Evolutionary conservation across 2,888 invertebrate species (phyloP).

Genomic region (Heteromurus nitidus): DNA sequence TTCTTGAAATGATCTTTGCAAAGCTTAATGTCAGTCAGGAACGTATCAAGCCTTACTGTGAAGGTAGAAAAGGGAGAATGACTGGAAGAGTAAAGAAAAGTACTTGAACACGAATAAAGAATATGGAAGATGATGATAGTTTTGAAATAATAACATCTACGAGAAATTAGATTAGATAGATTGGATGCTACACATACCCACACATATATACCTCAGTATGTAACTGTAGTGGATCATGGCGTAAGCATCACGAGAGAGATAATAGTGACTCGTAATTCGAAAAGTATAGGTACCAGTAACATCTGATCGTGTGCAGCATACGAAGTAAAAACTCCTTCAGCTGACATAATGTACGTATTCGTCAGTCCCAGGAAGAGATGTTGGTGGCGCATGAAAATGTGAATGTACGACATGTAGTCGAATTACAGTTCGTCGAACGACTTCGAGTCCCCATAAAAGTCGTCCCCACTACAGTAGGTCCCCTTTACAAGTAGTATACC

Average conservation of each 20-base stretch:
- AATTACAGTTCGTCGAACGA: no score
- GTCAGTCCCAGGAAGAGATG: conserved; percentile 14
- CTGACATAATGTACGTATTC: neutral
- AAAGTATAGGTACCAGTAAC: neutral
- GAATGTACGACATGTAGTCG: no score
- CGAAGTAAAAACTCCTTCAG: neutral
- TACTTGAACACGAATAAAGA: conserved; percentile 18
- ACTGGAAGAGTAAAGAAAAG: conserved; percentile 11
- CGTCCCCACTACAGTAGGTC: no score
- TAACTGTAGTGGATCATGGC: neutral
- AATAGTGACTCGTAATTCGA: neutral
- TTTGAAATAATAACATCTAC: conserved; percentile 48
- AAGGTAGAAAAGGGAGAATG: neutral
- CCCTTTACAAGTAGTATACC: no score
- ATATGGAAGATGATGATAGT: conserved; percentile 28
- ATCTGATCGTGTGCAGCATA: no score
- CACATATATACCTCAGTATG: neutral
- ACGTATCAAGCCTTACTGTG: no score
- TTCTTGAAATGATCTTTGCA: conserved; percentile 4
- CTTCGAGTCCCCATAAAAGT: no score
- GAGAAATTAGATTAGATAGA: conserved; percentile 47
- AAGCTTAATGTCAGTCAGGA: neutral
- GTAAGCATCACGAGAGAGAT: conserved; percentile 5
- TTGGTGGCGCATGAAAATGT: conserved; percentile 26
- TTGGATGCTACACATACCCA: conserved; percentile 4